phyloP scores from a whole-genome alignment of 2,888 invertebrate genomes.

The Synergus gifuensis region DNA sequence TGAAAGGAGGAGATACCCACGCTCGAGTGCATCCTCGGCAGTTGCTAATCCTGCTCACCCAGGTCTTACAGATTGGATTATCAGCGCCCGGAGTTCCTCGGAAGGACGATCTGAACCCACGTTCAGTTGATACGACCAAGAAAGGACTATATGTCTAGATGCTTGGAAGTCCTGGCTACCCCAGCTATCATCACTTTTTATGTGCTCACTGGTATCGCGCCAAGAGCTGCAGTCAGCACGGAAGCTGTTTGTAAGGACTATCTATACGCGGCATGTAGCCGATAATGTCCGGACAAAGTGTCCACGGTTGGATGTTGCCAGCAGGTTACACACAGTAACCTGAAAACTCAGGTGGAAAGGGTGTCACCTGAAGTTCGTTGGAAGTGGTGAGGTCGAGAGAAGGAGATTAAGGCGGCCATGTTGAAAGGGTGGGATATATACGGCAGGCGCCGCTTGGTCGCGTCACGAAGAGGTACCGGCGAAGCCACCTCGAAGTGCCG shows the following conservation, averaged over 20 bases:
- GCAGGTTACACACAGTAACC: conserved; percentile 59
- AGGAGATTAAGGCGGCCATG: conserved; percentile 70
- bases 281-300: conserved; percentile 73
- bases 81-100: conserved; percentile 1
- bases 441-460: conserved; percentile 64
- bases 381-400: conserved; percentile 55
- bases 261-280: conserved; percentile 70
- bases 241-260: conserved; percentile 67
- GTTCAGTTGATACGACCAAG: conserved; percentile 7
- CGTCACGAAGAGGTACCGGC: conserved; percentile 57
- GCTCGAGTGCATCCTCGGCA: conserved; percentile 6
- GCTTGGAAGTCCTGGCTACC: conserved; percentile 28
- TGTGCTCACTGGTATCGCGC: conserved; percentile 52
- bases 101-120: conserved; percentile 13
- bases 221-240: conserved; percentile 55
- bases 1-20: background rate
- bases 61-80: conserved; percentile 30
- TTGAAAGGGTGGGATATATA: conserved; percentile 67
- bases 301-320: conserved; percentile 55
- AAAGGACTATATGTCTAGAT: conserved; percentile 15
- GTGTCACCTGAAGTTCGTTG: conserved; percentile 43
- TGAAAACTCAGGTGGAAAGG: background rate
- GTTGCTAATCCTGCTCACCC: conserved; percentile 24
- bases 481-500: conserved; percentile 56
- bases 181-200: conserved; percentile 30